A percentile compares a stretch with the other conserved stretches of the same genome.
Conservation (phyloP, 2,797 vertebrate genomes). For the Enoplosus armatus region DNA sequence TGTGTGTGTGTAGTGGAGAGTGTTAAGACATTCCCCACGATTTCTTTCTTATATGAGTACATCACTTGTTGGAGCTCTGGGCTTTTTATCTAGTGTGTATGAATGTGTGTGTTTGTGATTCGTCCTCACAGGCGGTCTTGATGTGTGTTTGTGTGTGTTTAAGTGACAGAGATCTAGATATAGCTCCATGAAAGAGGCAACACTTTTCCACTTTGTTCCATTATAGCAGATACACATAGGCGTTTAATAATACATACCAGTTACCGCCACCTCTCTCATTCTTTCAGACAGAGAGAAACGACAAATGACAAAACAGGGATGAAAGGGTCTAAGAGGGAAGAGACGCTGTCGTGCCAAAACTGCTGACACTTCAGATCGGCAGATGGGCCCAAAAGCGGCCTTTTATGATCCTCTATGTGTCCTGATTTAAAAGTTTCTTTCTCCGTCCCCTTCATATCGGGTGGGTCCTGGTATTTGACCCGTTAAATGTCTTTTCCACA, state of each 20-base stretch:
- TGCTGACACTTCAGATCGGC: constrained; percentile 68
- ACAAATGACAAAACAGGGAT: constrained; percentile 54
- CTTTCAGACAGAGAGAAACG: constrained; percentile 28
- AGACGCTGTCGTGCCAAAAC: constrained; percentile 48
- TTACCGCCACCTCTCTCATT: constrained; percentile 56
- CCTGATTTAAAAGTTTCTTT: constrained; percentile 48
- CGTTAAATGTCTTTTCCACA: neutral
- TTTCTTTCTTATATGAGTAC: constrained; percentile 36
- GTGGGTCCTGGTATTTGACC: neutral
- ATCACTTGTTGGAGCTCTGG: constrained; percentile 56
- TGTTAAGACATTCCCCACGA: constrained; percentile 16
- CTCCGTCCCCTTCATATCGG: neutral
- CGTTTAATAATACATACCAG: constrained; percentile 76
- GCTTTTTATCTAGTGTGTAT: constrained; percentile 36
- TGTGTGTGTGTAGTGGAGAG: constrained; percentile 36
- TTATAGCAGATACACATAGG: constrained; percentile 62
- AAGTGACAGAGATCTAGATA: constrained; percentile 67
- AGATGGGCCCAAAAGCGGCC: constrained; percentile 44
- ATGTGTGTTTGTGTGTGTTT: constrained; percentile 40
- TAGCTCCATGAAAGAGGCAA: constrained; percentile 62
- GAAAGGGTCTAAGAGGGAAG: constrained; percentile 36
- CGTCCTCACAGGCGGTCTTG: neutral
- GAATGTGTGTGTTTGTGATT: constrained; percentile 16
- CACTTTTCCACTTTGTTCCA: constrained; percentile 76
- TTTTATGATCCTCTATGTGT: constrained; percentile 49